phyloP scores from a whole-genome alignment of 2,888 invertebrate genomes.

The Monoplex corrugatus region DNA sequence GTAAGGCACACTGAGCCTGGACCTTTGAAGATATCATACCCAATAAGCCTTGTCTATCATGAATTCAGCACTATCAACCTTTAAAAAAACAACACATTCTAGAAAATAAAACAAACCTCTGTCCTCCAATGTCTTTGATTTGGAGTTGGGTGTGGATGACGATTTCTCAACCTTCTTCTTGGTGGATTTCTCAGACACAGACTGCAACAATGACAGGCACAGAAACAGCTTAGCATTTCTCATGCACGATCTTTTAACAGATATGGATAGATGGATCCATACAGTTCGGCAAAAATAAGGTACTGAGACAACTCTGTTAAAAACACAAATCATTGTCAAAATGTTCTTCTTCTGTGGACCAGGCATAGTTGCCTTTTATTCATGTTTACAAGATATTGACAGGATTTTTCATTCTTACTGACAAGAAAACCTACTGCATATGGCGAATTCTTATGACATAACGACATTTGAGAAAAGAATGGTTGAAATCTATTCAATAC shows the following conservation, averaged over 20 bases:
- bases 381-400: too few species aligned
- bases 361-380: too few species aligned
- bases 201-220: background rate
- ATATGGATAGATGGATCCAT: background rate
- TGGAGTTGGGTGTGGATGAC: constrained; percentile 18
- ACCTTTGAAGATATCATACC: background rate
- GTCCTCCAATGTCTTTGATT: constrained; percentile 22
- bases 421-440: too few species aligned
- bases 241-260: too few species aligned
- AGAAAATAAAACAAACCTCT: constrained; percentile 2
- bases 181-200: background rate
- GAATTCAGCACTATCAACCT: background rate
- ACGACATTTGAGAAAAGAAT: too few species aligned
- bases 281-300: background rate
- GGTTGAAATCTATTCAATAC: too few species aligned
- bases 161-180: constrained; percentile 11
- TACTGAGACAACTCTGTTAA: background rate
- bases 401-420: too few species aligned
- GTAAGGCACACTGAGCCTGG: background rate
- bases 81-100: background rate
- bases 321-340: background rate
- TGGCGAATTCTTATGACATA: too few species aligned
- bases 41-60: too few species aligned
- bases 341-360: too few species aligned
- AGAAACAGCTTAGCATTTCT: too few species aligned